Evolutionary conservation across 2,888 invertebrate species (phyloP), one percentile per base, ranked within the genome.

Genomic region (Noctua janthe): DNA sequence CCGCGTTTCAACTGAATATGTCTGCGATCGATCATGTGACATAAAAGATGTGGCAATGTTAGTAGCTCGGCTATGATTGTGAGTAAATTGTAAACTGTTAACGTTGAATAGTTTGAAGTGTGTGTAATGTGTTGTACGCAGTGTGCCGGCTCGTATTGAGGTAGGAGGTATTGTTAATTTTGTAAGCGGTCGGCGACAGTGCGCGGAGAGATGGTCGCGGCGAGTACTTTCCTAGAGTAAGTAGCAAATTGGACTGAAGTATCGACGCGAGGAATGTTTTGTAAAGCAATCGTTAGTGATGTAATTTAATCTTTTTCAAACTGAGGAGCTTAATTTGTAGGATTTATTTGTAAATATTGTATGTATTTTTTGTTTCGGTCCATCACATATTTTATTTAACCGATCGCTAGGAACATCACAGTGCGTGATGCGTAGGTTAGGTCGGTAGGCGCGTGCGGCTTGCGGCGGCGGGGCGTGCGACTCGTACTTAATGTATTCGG

Each of bases 291-390:
- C 93, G 92, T 92, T 93, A 94, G 93, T 94, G 93, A 93, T 93
- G 94, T 95, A 94, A 94, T 94, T 93, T 92, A 93, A 92, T 94
- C 93, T 86, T 92, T 94, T 94, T 93, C 92, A 94, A 95, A 86
- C 93, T 91, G 94, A 95, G 93, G 95, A 96, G 96, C 96, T 96
- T 96, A 95, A 94, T 95, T 95, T 95, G 91, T 95, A 95, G 94
- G 91, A 92, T 95, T 95, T 95, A 94, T 95, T 95, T 96, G 96
- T 96, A 96, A 95, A 96, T 96, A 96, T 95, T 96, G 95, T 95
- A 95, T 94, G 94, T 95, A 95, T 80, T 87, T 92, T 89, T 88
- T 91, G 92, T 94, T 94, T 93, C 89, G 91, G 92, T 93, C 92
- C 94, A 94, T 95, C 94, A 92, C 94, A 93, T 70, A 88, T 88